phyloP scores from a whole-genome alignment of 1,140 invertebrate genomes.

The Apis laboriosa region DNA sequence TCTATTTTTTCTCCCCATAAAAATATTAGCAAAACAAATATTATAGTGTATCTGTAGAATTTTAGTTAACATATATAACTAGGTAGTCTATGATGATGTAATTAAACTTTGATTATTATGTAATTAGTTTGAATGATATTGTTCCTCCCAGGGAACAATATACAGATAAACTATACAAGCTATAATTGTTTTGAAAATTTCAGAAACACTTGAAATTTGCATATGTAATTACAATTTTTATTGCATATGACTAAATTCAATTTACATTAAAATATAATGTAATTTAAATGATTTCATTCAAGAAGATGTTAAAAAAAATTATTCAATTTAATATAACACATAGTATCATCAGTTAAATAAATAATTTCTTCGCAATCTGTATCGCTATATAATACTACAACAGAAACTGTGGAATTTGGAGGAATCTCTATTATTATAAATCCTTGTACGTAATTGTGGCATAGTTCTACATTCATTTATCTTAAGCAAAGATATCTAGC shows the following conservation, averaged over 20 bases:
- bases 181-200: conserved; percentile 45
- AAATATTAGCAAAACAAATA: conserved; percentile 9
- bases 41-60: conserved; percentile 57
- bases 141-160: conserved; percentile 57
- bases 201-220: conserved; percentile 47
- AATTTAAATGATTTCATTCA: neutral
- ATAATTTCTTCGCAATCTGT: neutral
- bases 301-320: neutral
- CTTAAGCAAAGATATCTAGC: conserved; percentile 54
- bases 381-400: neutral
- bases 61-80: conserved; percentile 66
- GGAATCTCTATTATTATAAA: conserved; percentile 67
- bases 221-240: conserved; percentile 23
- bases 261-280: neutral
- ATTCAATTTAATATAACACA: neutral
- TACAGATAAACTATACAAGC: conserved; percentile 48
- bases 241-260: neutral
- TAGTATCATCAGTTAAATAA: neutral
- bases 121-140: conserved; percentile 66
- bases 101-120: conserved; percentile 72
- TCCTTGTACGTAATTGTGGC: conserved; percentile 58
- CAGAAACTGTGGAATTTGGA: conserved; percentile 18
- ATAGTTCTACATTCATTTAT: conserved; percentile 63
- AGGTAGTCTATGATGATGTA: conserved; percentile 67
- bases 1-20: neutral